Evolutionary conservation across 2,888 invertebrate species (phyloP).

Genomic region (Drosophila lutescens): DNA sequence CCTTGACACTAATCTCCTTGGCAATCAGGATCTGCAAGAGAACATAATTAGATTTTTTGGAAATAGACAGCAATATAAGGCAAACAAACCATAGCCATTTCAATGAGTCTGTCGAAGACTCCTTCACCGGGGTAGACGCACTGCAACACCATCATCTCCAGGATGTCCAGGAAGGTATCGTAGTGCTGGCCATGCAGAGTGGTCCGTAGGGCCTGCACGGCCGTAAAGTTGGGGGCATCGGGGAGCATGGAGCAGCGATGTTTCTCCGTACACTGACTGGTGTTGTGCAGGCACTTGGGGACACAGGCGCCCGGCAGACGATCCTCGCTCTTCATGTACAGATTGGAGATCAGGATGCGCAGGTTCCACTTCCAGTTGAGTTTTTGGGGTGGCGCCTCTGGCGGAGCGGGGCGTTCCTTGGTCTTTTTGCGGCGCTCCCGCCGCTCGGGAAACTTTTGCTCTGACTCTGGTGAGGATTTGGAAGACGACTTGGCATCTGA

Average conservation of each 20-base stretch:
- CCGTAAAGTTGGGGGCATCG: conserved; percentile 61
- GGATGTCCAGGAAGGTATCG: conserved; percentile 73
- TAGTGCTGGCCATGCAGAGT: conserved; percentile 76
- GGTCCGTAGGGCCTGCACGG: conserved; percentile 65
- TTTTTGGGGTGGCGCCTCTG: conserved; percentile 6
- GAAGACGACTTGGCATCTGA: background rate
- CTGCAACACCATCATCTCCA: conserved; percentile 76
- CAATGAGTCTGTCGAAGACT: conserved; percentile 77
- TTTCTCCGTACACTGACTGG: conserved; percentile 73
- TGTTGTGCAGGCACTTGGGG: conserved; percentile 79
- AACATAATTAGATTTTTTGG: background rate
- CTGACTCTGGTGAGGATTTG: background rate
- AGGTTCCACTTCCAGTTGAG: conserved; percentile 66
- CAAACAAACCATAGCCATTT: conserved; percentile 78
- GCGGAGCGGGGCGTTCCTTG: conserved; percentile 9
- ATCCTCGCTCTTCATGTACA: conserved; percentile 76
- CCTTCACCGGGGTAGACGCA: conserved; percentile 81
- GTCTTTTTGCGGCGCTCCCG: conserved; percentile 3
- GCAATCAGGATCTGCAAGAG: conserved; percentile 49
- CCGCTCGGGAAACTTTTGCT: background rate
- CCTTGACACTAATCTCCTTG: conserved; percentile 46
- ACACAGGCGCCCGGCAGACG: conserved; percentile 75
- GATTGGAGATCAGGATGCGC: conserved; percentile 75
- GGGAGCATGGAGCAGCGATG: conserved; percentile 79
- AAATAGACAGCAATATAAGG: background rate